Conservation (phyloP, 2,888 invertebrate species). For the Baronia brevicornis region DNA sequence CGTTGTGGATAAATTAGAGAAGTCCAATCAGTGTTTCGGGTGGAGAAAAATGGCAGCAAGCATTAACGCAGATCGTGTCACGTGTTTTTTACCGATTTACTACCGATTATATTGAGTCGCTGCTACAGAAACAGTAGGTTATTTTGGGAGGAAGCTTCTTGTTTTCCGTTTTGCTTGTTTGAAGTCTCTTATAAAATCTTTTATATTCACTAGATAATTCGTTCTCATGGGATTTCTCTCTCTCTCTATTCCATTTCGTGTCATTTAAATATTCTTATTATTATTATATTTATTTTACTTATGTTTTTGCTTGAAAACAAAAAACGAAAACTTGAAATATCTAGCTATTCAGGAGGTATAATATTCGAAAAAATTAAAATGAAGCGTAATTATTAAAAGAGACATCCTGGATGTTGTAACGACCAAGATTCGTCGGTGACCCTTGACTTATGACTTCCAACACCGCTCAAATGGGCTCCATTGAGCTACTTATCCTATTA, state of each 20-base stretch:
- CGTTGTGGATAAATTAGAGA: too few relatives aligned
- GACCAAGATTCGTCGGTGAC: conserved; percentile 30
- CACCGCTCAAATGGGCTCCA: conserved; percentile 32
- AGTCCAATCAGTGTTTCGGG: too few relatives aligned
- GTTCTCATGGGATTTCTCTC: too few relatives aligned
- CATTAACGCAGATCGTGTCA: conserved; percentile 35
- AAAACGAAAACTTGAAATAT: too few relatives aligned
- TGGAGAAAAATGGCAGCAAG: conserved; percentile 10
- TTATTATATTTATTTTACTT: too few relatives aligned
- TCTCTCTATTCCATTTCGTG: too few relatives aligned
- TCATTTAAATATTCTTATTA: too few relatives aligned
- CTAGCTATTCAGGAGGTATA: too few relatives aligned
- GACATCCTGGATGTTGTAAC: conserved; percentile 17
- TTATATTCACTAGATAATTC: too few relatives aligned
- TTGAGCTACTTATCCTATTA: conserved; percentile 37
- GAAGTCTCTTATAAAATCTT: conserved; percentile 32
- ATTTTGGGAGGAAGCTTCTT: conserved; percentile 57
- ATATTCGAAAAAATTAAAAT: conserved; percentile 25
- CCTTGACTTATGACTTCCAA: conserved; percentile 41
- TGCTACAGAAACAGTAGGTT: conserved; percentile 41
- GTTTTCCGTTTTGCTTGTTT: conserved; percentile 47
- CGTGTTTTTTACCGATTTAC: conserved; percentile 38
- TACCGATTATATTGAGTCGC: conserved; percentile 48
- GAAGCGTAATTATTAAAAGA: conserved; percentile 16
- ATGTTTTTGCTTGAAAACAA: too few relatives aligned